A percentile compares a stretch with the other conserved stretches of the same genome.
These are phyloP conservation scores for Bradysia coprophila DNA, from an alignment of 1,140 invertebrate species.

Conservation along the genomic window DNA sequence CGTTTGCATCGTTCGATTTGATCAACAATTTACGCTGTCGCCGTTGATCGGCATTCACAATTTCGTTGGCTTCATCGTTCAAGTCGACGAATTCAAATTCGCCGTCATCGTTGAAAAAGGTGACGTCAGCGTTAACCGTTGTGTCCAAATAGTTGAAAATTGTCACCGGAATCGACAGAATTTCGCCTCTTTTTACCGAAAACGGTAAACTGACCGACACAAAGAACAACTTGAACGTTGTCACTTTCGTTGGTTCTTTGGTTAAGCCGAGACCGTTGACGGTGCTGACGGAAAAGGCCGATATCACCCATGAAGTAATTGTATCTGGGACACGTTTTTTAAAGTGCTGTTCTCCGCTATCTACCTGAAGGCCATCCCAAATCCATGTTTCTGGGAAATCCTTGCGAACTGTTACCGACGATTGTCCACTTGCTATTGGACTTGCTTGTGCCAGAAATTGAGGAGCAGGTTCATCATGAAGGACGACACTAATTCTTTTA, in stretches of 20 bases:
- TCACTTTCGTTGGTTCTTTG: conserved; percentile 47
- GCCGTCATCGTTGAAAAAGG: conserved; percentile 59
- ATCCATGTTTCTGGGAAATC: conserved; percentile 2
- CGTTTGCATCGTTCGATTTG: conserved; percentile 41
- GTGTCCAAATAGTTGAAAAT: conserved; percentile 29
- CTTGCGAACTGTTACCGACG: conserved; percentile 1
- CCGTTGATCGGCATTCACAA: neutral
- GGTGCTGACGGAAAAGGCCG: conserved; percentile 79
- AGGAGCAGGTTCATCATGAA: neutral
- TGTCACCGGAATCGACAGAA: conserved; percentile 17
- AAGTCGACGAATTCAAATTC: conserved; percentile 59
- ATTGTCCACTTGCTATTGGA: neutral
- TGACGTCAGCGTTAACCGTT: conserved; percentile 59
- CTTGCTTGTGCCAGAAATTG: neutral
- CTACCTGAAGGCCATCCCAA: conserved; percentile 1
- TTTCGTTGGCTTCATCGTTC: conserved; percentile 22
- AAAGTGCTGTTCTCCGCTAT: conserved; percentile 10
- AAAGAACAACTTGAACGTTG: conserved; percentile 78
- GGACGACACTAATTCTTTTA: neutral
- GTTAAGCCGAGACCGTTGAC: conserved; percentile 69
- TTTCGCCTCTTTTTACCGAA: conserved; percentile 56
- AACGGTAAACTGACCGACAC: conserved; percentile 63
- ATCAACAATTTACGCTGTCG: conserved; percentile 14
- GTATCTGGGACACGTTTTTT: conserved; percentile 53
- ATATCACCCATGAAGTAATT: conserved; percentile 84